phyloP scores from a whole-genome alignment of 2,797 vertebrate genomes.

The Schizothorax lantsangensis region DNA sequence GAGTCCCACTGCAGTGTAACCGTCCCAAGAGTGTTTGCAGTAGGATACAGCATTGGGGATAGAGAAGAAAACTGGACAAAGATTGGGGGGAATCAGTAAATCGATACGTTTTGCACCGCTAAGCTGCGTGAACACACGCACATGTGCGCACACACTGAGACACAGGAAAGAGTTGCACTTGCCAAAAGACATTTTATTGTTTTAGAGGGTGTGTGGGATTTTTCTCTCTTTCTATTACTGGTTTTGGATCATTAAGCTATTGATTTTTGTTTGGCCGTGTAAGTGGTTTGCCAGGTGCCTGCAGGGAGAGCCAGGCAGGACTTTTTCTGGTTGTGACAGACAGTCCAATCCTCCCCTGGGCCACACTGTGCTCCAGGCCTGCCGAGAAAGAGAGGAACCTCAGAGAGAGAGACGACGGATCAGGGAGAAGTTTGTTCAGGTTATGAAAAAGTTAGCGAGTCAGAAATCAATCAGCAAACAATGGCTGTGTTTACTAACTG shows the following conservation, averaged over 20 bases:
- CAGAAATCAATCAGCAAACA: conserved; percentile 20
- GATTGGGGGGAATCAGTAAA: conserved; percentile 78
- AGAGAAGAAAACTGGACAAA: conserved; percentile 75
- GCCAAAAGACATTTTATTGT: conserved; percentile 84
- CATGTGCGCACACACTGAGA: conserved; percentile 66
- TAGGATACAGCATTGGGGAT: conserved; percentile 59
- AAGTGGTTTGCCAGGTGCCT: conserved; percentile 81
- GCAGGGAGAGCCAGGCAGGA: conserved; percentile 78
- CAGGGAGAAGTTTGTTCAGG: conserved; percentile 11
- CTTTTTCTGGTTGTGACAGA: conserved; percentile 79
- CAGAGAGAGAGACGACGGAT: conserved; percentile 43
- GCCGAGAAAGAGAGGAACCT: conserved; percentile 28
- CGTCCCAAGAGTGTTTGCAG: conserved; percentile 68
- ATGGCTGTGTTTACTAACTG: background rate
- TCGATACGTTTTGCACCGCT: conserved; percentile 82
- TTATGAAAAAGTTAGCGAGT: conserved; percentile 23
- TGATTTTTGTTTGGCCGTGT: conserved; percentile 84
- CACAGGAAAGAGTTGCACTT: conserved; percentile 77
- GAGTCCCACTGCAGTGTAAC: conserved; percentile 66
- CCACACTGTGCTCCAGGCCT: conserved; percentile 53
- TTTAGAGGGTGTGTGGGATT: conserved; percentile 73
- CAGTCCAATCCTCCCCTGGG: conserved; percentile 69
- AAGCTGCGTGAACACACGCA: conserved; percentile 74
- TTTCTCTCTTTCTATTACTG: conserved; percentile 82
- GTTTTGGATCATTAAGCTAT: conserved; percentile 87